Conservation (phyloP, 2,797 vertebrate species). For the Serranus cabrilla region DNA sequence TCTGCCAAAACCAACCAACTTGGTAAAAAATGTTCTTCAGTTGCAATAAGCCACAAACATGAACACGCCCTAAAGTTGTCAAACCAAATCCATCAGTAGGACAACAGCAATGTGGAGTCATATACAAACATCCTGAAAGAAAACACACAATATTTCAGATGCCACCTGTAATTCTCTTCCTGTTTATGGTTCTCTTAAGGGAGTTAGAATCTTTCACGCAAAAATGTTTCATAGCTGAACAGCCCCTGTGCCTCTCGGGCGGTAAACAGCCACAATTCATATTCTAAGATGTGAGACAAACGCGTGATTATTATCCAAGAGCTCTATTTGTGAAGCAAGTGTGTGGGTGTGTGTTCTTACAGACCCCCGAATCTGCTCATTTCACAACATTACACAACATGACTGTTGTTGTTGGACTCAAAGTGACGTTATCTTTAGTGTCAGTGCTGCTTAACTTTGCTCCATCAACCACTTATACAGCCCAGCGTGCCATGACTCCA, state of each 20-base stretch:
- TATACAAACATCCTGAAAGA: not conserved
- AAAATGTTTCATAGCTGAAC: not conserved
- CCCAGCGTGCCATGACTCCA: conserved; percentile 9
- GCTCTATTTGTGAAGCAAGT: not conserved
- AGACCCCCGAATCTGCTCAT: not conserved
- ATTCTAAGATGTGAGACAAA: conserved; percentile 1
- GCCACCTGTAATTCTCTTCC: not conserved
- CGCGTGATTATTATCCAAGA: not conserved
- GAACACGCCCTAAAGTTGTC: conserved; percentile 2
- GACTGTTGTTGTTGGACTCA: not conserved
- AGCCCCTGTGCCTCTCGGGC: not conserved
- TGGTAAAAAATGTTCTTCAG: not conserved
- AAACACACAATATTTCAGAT: not conserved
- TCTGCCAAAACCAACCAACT: conserved; percentile 13
- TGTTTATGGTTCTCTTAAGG: not conserved
- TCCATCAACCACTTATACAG: not conserved
- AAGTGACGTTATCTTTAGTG: conserved; percentile 10
- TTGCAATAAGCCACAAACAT: conserved; percentile 24
- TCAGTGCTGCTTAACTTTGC: conserved; percentile 7
- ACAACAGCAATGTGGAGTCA: not conserved
- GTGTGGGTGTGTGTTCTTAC: not conserved
- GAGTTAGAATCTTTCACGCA: not conserved
- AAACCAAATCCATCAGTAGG: not conserved
- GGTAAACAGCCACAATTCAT: not conserved
- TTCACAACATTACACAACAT: not conserved